A percentile compares a stretch with the other conserved stretches of the same genome.
These are phyloP conservation scores for Aplocera efformata DNA, from an alignment of 2,888 invertebrate genomes.

Conservation along the genomic window DNA sequence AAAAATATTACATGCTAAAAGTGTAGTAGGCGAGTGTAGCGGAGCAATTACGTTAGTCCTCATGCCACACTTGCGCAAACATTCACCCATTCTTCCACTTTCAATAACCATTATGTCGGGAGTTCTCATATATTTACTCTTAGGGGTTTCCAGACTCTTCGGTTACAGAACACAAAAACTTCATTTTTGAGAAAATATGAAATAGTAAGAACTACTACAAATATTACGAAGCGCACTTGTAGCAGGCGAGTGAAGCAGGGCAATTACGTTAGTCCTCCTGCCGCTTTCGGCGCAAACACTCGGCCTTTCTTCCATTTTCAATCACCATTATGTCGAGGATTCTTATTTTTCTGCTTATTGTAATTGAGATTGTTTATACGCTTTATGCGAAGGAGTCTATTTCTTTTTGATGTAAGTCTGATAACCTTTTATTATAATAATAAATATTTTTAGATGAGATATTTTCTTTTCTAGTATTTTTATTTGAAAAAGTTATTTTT, in stretches of 20 bases:
- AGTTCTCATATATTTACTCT: conserved; percentile 34
- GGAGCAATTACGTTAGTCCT: conserved; percentile 40
- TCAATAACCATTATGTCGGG: conserved; percentile 37
- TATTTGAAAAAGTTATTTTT: no score
- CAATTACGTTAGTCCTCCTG: conserved; percentile 39
- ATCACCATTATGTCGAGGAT: conserved; percentile 36
- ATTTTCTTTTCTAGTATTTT: no score
- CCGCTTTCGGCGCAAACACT: conserved; percentile 33
- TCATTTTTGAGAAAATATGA: conserved; percentile 36
- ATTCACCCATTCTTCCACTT: conserved; percentile 37
- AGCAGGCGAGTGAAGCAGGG: conserved; percentile 38
- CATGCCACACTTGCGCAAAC: conserved; percentile 33
- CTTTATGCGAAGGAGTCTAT: conserved; percentile 15
- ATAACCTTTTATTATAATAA: conserved; percentile 11
- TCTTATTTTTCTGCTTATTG: conserved; percentile 35
- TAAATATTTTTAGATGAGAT: background rate
- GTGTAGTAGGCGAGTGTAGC: conserved; percentile 37
- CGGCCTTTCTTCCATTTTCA: conserved; percentile 39
- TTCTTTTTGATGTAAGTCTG: conserved; percentile 19
- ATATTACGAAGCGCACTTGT: conserved; percentile 37
- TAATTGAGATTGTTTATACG: conserved; percentile 27
- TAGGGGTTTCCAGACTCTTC: no score
- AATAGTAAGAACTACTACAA: conserved; percentile 30
- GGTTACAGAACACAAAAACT: no score
- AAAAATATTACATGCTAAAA: conserved; percentile 37